A percentile compares a stretch with the other conserved stretches of the same genome.
Conservation (phyloP, 2,113 vertebrate species). For the Etia nguti region DNA sequence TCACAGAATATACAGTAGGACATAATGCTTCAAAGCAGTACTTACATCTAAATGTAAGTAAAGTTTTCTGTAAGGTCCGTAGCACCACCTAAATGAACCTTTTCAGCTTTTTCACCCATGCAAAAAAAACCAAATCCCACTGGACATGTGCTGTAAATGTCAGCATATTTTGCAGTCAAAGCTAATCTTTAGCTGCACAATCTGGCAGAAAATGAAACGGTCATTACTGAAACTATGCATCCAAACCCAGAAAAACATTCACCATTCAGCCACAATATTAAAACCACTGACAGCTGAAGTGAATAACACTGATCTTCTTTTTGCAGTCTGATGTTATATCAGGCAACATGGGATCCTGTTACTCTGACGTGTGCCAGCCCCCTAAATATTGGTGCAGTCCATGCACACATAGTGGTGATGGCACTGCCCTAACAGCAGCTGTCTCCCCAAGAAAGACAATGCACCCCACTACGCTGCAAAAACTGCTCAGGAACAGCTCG, state of each 20-base stretch:
- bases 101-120: neutral
- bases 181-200: neutral
- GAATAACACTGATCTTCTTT: neutral
- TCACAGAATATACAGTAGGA: neutral
- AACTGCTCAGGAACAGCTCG: neutral
- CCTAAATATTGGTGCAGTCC: neutral
- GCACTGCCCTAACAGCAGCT: neutral
- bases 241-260: neutral
- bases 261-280: neutral
- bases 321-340: neutral
- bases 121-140: neutral
- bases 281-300: neutral
- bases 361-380: neutral
- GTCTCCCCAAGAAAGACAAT: neutral
- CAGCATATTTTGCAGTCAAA: neutral
- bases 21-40: neutral
- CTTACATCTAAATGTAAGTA: neutral
- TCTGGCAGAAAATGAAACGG: neutral
- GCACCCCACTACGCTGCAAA: neutral
- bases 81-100: neutral
- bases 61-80: neutral
- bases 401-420: neutral
- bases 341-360: neutral
- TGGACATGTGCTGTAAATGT: neutral
- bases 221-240: neutral